phyloP scores from a whole-genome alignment of 2,888 invertebrate genomes.

The Nasonovia ribisnigri region DNA sequence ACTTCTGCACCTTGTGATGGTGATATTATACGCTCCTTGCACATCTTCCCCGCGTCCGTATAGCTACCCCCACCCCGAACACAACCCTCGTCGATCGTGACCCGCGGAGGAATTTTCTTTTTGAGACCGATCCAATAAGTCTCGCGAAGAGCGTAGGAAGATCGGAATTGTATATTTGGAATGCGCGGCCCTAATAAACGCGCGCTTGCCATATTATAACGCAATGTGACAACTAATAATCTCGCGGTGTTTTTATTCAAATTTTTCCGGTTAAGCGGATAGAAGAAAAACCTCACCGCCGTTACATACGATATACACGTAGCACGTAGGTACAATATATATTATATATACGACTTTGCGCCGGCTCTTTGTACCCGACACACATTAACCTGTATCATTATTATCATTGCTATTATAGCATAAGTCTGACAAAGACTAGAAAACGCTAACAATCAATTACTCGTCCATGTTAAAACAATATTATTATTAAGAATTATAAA shows the following conservation, averaged over 20 bases:
- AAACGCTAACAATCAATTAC: not conserved
- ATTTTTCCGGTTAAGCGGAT: not conserved
- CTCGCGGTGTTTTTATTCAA: not conserved
- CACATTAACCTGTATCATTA: not conserved
- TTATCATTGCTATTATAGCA: not conserved
- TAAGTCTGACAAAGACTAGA: not conserved
- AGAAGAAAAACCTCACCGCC: not conserved
- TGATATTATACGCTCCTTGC: not conserved
- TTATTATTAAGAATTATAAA: not conserved
- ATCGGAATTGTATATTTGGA: constrained; percentile 67
- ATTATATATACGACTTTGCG: not conserved
- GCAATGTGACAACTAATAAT: constrained; percentile 24
- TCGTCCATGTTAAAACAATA: not conserved
- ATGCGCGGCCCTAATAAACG: constrained; percentile 50
- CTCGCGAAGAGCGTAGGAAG: constrained; percentile 66
- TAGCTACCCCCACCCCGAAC: not conserved
- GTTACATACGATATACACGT: not conserved
- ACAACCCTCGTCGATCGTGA: not conserved
- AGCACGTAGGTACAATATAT: not conserved
- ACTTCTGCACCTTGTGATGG: not conserved
- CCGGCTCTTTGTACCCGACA: not conserved
- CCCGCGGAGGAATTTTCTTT: constrained; percentile 63
- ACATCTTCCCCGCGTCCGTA: too few species aligned
- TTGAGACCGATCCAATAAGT: constrained; percentile 66
- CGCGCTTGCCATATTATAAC: constrained; percentile 10